Percentiles rank a stretch among this genome's conserved stretches.
Conservation (phyloP, 2,113 vertebrate genomes). For the Ranitomeya variabilis region DNA sequence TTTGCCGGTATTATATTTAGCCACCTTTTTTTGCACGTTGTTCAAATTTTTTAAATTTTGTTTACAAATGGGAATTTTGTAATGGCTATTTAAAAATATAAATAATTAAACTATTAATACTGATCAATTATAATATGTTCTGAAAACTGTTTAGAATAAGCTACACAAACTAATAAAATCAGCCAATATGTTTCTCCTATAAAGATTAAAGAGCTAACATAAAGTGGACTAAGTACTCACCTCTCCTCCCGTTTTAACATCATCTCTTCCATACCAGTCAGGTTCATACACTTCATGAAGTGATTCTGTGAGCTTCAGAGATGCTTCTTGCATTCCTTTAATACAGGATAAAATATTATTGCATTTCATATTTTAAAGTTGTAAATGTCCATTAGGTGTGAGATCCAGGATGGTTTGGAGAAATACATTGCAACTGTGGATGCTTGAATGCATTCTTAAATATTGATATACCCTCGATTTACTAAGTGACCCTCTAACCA, state of each 20-base stretch:
- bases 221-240: slow-evolving; percentile 67
- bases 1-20: background rate
- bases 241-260: slow-evolving; percentile 92
- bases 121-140: too few relatives aligned
- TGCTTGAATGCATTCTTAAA: too few relatives aligned
- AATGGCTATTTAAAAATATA: background rate
- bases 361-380: background rate
- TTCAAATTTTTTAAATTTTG: too few relatives aligned
- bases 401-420: background rate
- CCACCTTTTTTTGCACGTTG: background rate
- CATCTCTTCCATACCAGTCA: slow-evolving; percentile 94
- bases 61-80: too few relatives aligned
- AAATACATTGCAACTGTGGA: too few relatives aligned
- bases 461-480: too few relatives aligned
- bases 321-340: slow-evolving; percentile 96
- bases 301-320: slow-evolving; percentile 94
- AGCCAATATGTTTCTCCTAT: background rate
- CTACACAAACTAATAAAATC: too few relatives aligned
- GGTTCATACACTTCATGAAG: slow-evolving; percentile 97
- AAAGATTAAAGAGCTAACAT: background rate
- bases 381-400: background rate
- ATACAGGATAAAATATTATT: background rate
- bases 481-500: too few relatives aligned
- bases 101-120: background rate
- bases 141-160: too few relatives aligned